Evolutionary conservation across 2,888 invertebrate genomes (phyloP).

Genomic region (Trichogramma dendrolimi): DNA sequence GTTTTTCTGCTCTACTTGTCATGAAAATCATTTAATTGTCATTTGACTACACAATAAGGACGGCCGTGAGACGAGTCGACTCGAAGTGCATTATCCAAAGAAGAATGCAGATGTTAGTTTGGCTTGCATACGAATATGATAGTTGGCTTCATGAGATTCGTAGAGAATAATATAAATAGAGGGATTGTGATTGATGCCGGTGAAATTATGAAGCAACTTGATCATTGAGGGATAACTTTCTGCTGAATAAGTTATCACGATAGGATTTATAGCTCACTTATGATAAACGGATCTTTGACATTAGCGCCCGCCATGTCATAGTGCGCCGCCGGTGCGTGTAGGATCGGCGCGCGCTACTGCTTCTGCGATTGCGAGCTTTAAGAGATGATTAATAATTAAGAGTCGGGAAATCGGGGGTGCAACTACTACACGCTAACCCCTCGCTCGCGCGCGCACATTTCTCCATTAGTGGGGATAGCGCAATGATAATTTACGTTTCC

Average conservation of each 20-base stretch:
- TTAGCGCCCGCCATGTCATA: not conserved
- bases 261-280: slow-evolving; percentile 16
- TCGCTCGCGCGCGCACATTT: slow-evolving; percentile 29
- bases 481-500: slow-evolving; percentile 52
- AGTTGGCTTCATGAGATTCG: too few species aligned
- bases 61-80: too few species aligned
- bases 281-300: slow-evolving; percentile 22
- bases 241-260: slow-evolving; percentile 4
- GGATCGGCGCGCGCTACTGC: too few species aligned
- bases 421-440: slow-evolving; percentile 27
- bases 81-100: too few species aligned
- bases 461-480: slow-evolving; percentile 35
- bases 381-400: slow-evolving; percentile 47
- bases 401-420: slow-evolving; percentile 32
- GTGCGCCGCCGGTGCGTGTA: too few species aligned
- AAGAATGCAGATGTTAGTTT: too few species aligned
- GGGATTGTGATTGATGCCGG: not conserved
- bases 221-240: not conserved
- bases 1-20: too few species aligned
- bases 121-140: too few species aligned
- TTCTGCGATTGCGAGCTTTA: slow-evolving; percentile 24
- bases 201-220: not conserved
- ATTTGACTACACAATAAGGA: too few species aligned
- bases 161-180: not conserved
- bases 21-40: too few species aligned